Conservation (phyloP, 2,888 invertebrate genomes). For the Acanthoscelides obtectus region DNA sequence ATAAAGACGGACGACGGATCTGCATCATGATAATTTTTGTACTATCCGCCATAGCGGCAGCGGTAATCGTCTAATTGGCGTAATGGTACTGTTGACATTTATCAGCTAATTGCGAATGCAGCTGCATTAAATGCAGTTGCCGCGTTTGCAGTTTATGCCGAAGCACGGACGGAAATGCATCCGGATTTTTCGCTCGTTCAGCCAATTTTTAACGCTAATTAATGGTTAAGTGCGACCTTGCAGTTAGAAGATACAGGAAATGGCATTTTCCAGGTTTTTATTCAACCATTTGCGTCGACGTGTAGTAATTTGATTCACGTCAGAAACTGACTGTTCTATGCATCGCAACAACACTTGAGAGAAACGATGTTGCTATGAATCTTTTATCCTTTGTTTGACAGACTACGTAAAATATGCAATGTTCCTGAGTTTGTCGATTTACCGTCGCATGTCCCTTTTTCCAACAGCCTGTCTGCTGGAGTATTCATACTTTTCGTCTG, state of each 20-base stretch:
- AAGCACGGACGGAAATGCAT: background rate
- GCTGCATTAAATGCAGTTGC: background rate
- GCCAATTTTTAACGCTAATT: background rate
- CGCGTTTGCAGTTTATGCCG: background rate
- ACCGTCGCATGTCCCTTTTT: too few species aligned
- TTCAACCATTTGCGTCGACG: background rate
- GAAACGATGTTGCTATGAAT: too few species aligned
- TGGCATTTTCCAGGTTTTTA: background rate
- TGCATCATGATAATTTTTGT: background rate
- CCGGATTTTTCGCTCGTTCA: background rate
- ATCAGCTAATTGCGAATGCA: background rate
- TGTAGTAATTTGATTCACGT: too few species aligned
- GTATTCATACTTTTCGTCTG: too few species aligned
- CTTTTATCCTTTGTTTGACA: too few species aligned
- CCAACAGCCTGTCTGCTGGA: too few species aligned
- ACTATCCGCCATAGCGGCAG: too few species aligned
- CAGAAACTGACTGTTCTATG: too few species aligned
- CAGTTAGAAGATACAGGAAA: background rate
- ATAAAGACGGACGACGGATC: background rate
- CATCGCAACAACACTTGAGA: too few species aligned
- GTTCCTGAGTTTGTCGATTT: too few species aligned
- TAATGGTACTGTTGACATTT: background rate
- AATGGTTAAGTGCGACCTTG: background rate
- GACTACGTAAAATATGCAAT: too few species aligned
- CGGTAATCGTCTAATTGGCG: background rate